Evolutionary conservation across 2,113 vertebrate species (phyloP).

Genomic region (Thunnus thynnus): DNA sequence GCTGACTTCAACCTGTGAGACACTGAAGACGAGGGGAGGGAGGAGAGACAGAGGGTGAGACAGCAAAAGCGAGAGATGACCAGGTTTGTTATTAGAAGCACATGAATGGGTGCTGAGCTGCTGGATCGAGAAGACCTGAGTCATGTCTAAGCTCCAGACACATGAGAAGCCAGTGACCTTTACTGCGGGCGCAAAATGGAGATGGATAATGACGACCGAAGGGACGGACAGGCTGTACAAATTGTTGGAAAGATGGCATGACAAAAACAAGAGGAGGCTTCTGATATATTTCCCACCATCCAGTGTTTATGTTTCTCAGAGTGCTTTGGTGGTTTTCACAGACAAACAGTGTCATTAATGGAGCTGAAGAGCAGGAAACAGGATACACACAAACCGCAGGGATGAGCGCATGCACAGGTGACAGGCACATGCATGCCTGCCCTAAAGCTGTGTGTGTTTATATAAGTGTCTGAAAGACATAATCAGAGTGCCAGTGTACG

Average conservation of each 20-base stretch:
- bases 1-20: too few relatives aligned
- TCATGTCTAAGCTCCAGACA: slow-evolving; percentile 35
- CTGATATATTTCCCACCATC: not conserved
- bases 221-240: not conserved
- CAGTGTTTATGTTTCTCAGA: slow-evolving; percentile 26
- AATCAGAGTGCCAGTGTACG: not conserved
- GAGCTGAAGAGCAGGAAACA: slow-evolving; percentile 33
- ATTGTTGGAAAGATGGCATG: not conserved
- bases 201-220: not conserved
- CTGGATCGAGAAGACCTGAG: slow-evolving; percentile 27
- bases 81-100: slow-evolving; percentile 49
- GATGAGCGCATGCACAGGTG: slow-evolving; percentile 36
- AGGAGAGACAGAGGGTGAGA: slow-evolving; percentile 3
- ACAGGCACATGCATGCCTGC: slow-evolving; percentile 47
- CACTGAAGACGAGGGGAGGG: too few relatives aligned
- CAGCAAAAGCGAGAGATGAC: slow-evolving; percentile 28
- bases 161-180: slow-evolving; percentile 27
- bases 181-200: not conserved
- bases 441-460: slow-evolving; percentile 20
- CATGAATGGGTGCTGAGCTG: slow-evolving; percentile 22
- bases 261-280: not conserved
- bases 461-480: slow-evolving; percentile 1
- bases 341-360: slow-evolving; percentile 13
- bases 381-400: not conserved
- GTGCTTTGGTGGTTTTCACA: slow-evolving; percentile 4